Evolutionary conservation across 2,113 vertebrate species (phyloP).

Genomic region (Tyrannus savana): DNA sequence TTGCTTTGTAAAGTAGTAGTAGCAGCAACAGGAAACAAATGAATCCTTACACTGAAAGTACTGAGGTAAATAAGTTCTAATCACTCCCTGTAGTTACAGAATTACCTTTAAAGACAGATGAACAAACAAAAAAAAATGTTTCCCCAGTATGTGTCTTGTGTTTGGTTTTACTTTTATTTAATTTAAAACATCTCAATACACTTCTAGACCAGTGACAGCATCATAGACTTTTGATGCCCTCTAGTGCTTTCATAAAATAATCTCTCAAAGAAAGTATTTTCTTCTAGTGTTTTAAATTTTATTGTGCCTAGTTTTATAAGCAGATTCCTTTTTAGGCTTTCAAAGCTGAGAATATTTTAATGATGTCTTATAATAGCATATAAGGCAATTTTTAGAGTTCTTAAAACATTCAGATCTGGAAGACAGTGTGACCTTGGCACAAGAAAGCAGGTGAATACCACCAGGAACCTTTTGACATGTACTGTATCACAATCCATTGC

Average conservation of each 20-base stretch:
- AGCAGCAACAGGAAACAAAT: not conserved
- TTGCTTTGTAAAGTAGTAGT: not conserved
- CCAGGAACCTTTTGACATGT: not conserved
- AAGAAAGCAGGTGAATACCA: not conserved
- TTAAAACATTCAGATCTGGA: not conserved
- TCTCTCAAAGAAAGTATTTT: not conserved
- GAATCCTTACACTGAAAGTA: not conserved
- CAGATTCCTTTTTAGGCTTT: not conserved
- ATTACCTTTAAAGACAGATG: not conserved
- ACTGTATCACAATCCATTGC: not conserved
- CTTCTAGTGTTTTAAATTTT: not conserved
- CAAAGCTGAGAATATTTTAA: not conserved
- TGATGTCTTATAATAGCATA: not conserved
- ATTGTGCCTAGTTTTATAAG: not conserved
- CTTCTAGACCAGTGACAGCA: not conserved
- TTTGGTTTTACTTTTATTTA: not conserved
- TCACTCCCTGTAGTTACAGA: not conserved
- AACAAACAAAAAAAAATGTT: not conserved
- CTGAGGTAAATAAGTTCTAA: not conserved
- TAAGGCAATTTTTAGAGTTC: not conserved
- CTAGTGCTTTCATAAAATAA: constrained; percentile 36
- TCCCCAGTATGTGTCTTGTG: not conserved
- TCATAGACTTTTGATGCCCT: constrained; percentile 51
- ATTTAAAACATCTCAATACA: not conserved
- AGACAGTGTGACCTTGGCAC: not conserved